A percentile compares a stretch with the other conserved stretches of the same genome.
phyloP scores from a whole-genome alignment of 2,888 invertebrate species.

The Ectemnius lituratus region DNA sequence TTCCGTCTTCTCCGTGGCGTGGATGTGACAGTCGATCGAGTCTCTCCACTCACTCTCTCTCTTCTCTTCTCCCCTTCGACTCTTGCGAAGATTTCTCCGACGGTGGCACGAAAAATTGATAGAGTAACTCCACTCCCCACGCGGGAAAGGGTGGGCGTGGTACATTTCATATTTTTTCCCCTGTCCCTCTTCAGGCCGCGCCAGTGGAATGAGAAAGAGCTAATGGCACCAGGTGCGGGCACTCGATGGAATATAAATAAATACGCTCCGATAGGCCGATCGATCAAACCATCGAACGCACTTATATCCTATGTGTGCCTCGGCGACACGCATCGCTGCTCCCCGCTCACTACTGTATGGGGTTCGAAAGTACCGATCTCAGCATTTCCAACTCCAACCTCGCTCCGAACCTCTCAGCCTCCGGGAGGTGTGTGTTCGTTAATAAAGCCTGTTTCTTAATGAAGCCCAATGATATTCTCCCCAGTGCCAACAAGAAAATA shows the following conservation, averaged over 20 bases:
- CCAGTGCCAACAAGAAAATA: too few species aligned
- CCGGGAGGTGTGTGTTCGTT: too few species aligned
- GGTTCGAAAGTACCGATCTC: too few species aligned
- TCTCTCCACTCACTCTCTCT: neutral
- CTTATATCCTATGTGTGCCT: conserved; percentile 25
- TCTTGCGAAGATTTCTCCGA: conserved; percentile 43
- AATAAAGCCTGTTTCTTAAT: too few species aligned
- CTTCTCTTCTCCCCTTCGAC: too few species aligned
- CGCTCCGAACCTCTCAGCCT: too few species aligned
- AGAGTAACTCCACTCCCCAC: conserved; percentile 39
- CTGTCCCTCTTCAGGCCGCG: neutral
- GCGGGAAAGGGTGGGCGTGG: conserved; percentile 28
- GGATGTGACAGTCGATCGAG: conserved; percentile 51
- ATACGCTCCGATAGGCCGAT: conserved; percentile 62
- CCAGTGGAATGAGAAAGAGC: conserved; percentile 54
- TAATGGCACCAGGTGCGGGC: conserved; percentile 65
- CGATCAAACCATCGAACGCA: conserved; percentile 64
- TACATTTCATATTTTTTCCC: conserved; percentile 51
- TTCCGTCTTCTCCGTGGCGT: conserved; percentile 30
- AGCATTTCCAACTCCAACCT: too few species aligned
- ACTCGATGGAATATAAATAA: conserved; percentile 68
- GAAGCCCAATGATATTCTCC: too few species aligned
- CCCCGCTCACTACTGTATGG: conserved; percentile 17
- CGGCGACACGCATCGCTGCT: conserved; percentile 59
- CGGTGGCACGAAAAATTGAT: conserved; percentile 54